Base-by-base conservation (phyloP, 2,113 vertebrate species). In the Ammodytes marinus region DNA sequence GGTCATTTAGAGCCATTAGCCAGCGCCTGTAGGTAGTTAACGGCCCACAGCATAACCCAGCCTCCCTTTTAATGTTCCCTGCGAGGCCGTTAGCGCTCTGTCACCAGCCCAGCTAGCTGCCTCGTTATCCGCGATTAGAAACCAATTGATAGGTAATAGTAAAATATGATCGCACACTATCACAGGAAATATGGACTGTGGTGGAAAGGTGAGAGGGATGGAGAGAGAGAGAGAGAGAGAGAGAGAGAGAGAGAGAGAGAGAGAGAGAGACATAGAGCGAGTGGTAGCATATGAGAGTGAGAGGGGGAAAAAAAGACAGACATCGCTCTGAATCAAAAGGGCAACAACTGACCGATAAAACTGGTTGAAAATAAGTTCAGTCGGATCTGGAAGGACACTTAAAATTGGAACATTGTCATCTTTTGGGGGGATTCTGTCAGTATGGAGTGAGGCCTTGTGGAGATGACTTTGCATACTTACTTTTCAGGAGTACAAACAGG, bases 81-180 rank as follows among this genome's bases (percentile, higher is more conserved):
- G 79, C 73, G 95, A 95, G 95, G 93, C 95, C 93, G 95, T 96
- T 96, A 96, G 93, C 84, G 87, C 94, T 92, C 94, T 89, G 95
- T 96, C 95, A 95, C 94, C 93, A 94, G 92, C 94, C 27, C 93
- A 94, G 93, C 91, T 94, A 90, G 91, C 93, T 92, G 93, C 94
- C 95, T 95, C 93, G 93, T 96, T 95, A 95, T 27, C 92, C 87
- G 92, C 93, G 92, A 96, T 96, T 96, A 95, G 94, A 95, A 95
- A 95, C 94, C 95, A 94, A 96, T 96, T 96, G 95, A 96, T 95
- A 95, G 94, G 93, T 96, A 95, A 95, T 95, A 95, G 94, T 96
- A 94, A 95, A 96, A 95, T 95, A 95, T 94, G 95, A 95, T 93
- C 80, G 90, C 92, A 83, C 86, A 82, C 93, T 93, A 91, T 93